Percentiles rank a stretch among this genome's conserved stretches.
These are phyloP conservation scores for Macaca nemestrina DNA, from an alignment of 2,113 vertebrate species.

Conservation along the genomic window DNA sequence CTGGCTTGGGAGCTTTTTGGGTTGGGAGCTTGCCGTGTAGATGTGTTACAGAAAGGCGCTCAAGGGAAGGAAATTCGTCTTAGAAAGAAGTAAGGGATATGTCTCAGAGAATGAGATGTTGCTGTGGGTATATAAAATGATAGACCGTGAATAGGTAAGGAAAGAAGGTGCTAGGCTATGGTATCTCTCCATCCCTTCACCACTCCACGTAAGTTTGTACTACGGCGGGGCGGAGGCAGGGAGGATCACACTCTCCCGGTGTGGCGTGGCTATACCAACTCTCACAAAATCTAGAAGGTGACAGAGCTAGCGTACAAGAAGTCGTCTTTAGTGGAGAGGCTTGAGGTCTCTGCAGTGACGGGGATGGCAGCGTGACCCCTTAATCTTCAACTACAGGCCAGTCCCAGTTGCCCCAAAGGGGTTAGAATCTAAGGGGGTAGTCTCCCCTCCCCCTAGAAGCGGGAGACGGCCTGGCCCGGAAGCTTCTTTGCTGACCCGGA, in stretches of 20 bases:
- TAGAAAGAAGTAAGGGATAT: background rate
- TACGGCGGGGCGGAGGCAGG: fast-evolving
- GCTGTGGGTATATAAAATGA: background rate
- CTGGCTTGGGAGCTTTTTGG: background rate
- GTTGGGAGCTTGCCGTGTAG: background rate
- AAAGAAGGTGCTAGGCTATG: background rate
- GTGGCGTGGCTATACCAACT: fast-evolving
- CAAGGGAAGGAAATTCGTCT: background rate
- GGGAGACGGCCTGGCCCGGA: slow-evolving; percentile 51
- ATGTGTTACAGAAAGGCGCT: background rate
- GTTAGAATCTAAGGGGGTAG: fast-evolving
- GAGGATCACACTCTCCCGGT: background rate
- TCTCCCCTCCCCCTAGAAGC: fast-evolving
- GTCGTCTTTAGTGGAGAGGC: fast-evolving
- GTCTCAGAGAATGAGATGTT: background rate
- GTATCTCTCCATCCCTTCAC: background rate
- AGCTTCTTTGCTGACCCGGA: slow-evolving; percentile 56
- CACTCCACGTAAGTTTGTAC: fast-evolving
- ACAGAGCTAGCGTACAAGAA: background rate
- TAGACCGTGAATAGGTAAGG: background rate
- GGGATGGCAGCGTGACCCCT: fast-evolving
- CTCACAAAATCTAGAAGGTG: background rate
- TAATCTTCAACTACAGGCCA: fast-evolving
- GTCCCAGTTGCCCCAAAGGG: fast-evolving
- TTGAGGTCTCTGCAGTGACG: background rate